Base-by-base conservation (phyloP, 1,140 invertebrate genomes). In the Oncopodura yosiiana region DNA sequence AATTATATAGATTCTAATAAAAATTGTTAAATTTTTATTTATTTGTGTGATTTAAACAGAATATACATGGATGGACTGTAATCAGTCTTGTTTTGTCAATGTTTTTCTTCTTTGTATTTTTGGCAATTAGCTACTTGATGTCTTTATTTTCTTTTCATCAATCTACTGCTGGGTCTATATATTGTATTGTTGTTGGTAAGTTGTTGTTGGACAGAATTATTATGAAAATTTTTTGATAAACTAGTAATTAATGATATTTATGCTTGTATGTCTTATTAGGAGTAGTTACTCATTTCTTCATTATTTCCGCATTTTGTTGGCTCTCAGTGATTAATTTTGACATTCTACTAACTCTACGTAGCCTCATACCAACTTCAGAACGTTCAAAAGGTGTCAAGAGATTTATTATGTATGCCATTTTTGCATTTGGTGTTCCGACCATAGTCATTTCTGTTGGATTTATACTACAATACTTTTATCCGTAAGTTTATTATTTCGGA, bases 21-120 rank as follows among this genome's bases (percentile, higher is more conserved):
- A 26, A 12, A 4, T 60, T 9, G 54, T n/a, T n/a, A n/a, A n/a
- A n/a, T n/a, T n/a, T 57, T 4, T 63, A 63, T 29, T n/a, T 50
- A 9, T 14, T 60, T 5, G 29, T 63, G 12, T 63, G 61, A 58
- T 50, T 55, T 21, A 54, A 57, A 19, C 61, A 60, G 23, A 60
- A 58, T 29, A 27, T 63, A 18, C 61, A 63, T 45, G 61, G 61
- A 14, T 63, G 57, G 57, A 57, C 58, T 4, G 45, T 63, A 0
- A 48, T 49, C 0, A 27, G n/a, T 0, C 57, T 54, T 18, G 53
- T 63, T 39, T 56, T 60, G 18, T 44, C 57, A 11, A 46, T 60
- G 44, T 53, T 56, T 27, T 32, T 60, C 29, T 58, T 57, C 32
- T 14, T 57, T 12, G 55, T 12, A 2, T 39, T 32, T 18, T 36